Base-by-base conservation (phyloP, 2,888 invertebrate species). In the Tenthredo livida region DNA sequence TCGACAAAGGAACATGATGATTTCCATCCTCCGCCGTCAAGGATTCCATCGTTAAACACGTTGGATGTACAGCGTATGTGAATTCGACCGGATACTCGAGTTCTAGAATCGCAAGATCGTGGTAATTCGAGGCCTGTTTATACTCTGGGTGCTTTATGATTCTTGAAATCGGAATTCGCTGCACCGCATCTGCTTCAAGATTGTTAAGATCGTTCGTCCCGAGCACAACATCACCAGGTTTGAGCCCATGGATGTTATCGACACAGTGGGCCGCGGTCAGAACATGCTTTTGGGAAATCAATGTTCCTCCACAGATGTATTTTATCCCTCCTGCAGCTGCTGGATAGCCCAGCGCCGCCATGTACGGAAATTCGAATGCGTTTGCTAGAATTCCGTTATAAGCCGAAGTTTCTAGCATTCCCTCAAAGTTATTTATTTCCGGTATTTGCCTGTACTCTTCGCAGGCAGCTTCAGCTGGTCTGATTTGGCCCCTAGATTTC, bases 231-330 rank as follows among this genome's bases (percentile, higher is more conserved):
- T 89, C 87, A 12, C 89, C 58, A 0, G 93, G 93, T 4, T 88
- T 86, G 0, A 78, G 21, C 7, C 89, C 87, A 15, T 91, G 58
- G 17, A 89, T 61, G 84, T 92, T 92, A 33, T 47, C 89, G 21
- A 92, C 90, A 78, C 93, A 93, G 82, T 93, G 93, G 6, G 92
- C 93, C 2, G 93, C 92, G 1, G 92, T 92, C 5, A 93, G 85
- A 3, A 93, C 89, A 40, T 90, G 89, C 40, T 87, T 86, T 2
- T 86, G 21, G 0, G 91, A 90, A 75, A 93, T 92, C 84, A 93
- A 87, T 9, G 91, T 90, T n/a, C 92, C 93, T 0, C 92, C 92
- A 70, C 93, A 93, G 2, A 54, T 77, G 40, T 92, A 93, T 67
- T 84, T 87, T 0, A 91, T 87, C 10, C 61, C 43, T 6, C 84